Evolutionary conservation across 2,113 vertebrate species (phyloP).

Genomic region (Abramis brama): DNA sequence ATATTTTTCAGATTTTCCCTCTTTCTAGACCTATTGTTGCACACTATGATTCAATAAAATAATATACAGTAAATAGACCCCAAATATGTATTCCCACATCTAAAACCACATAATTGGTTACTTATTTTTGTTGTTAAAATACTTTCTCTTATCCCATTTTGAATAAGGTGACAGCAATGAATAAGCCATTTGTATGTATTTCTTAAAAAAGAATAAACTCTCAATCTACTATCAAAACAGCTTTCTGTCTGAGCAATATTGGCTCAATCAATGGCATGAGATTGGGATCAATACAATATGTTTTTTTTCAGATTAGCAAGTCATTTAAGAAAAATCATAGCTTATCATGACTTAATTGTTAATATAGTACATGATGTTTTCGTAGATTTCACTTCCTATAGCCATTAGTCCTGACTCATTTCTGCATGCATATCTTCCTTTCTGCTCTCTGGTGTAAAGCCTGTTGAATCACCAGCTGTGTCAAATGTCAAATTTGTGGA

Average conservation of each 20-base stretch:
- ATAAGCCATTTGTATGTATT: too few relatives aligned
- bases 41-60: neutral
- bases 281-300: too few relatives aligned
- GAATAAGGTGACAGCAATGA: too few relatives aligned
- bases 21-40: neutral
- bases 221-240: too few relatives aligned
- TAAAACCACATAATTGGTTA: neutral
- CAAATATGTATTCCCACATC: neutral
- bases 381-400: neutral
- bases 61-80: neutral
- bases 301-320: too few relatives aligned
- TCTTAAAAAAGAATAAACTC: too few relatives aligned
- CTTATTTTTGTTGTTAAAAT: neutral
- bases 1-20: neutral
- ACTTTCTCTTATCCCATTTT: too few relatives aligned
- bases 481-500: slow-evolving; percentile 35
- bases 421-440: neutral
- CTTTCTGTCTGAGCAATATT: too few relatives aligned
- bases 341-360: neutral
- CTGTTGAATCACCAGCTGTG: slow-evolving; percentile 36
- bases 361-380: neutral
- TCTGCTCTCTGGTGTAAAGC: slow-evolving; percentile 12
- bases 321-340: neutral
- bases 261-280: too few relatives aligned
- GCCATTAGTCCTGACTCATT: neutral